Base-by-base conservation (phyloP, 2,113 vertebrate species). In the Corythoichthys intestinalis region DNA sequence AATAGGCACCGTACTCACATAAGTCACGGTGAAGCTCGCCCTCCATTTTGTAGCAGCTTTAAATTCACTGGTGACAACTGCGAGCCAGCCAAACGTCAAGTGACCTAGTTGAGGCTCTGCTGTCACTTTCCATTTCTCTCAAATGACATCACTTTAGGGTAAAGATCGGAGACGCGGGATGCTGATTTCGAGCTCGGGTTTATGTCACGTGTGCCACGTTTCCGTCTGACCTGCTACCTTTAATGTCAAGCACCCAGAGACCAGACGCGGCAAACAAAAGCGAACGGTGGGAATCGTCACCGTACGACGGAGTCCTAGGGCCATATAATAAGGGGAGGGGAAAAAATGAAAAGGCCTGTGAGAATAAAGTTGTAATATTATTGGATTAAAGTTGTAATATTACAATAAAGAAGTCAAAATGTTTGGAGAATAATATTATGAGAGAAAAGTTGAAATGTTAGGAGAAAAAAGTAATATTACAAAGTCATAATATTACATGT, bases 51-150 rank as follows among this genome's bases (percentile, higher is more conserved):
- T 20, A 11, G 15, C 11, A 11, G 20, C 20, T 49, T n/a, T 6
- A 59, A 71, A 70, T 57, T 58, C 58, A 10, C 50, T 54, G 56
- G n/a, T 63, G 53, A 49, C 37, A 68, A 48, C 48, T 46, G 13
- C 48, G 20, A 65, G 62, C 14, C 15, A 62, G 46, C 68, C 47
- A 49, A 65, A 63, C 67, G 57, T 54, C 17, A 59, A n/a, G 28
- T 73, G 81, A 78, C 81, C 75, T 63, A 69, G 53, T 67, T 76
- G 70, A 67, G 62, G 66, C 60, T 37, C 53, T 57, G 71, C 78
- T 58, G 66, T 76, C 63, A 46, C 52, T 74, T 64, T 63, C 69
- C 53, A 39, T 70, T 63, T 48, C 20, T 66, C 69, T 57, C n/a
- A 34, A 70, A 44, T 12, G 6, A 61, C 56, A 47, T 66, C 52